A percentile compares a stretch with the other conserved stretches of the same genome.
Conservation (phyloP, 2,797 vertebrate species). For the Florisuga fusca region DNA sequence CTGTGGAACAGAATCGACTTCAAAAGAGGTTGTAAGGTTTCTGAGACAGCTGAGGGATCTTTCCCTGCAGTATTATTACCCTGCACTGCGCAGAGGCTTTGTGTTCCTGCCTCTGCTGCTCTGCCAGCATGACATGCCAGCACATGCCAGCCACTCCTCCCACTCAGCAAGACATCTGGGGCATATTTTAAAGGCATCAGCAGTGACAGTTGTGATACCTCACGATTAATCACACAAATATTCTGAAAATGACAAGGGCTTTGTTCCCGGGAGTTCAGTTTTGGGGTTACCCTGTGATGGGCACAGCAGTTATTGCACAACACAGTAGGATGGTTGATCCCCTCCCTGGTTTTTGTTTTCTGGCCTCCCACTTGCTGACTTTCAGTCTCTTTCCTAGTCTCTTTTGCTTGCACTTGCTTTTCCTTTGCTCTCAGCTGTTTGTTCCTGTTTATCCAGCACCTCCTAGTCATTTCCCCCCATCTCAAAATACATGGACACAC, state of each 20-base stretch:
- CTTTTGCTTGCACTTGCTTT: background rate
- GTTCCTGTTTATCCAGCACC: background rate
- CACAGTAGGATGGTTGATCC: background rate
- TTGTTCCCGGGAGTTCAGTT: background rate
- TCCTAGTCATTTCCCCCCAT: background rate
- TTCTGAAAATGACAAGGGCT: background rate
- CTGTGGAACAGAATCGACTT: background rate
- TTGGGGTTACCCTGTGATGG: background rate
- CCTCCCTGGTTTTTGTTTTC: background rate
- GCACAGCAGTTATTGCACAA: background rate
- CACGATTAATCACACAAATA: rapidly evolving
- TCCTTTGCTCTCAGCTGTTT: background rate
- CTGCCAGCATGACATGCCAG: background rate
- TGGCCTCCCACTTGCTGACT: background rate
- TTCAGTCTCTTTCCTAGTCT: background rate
- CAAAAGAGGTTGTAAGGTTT: background rate
- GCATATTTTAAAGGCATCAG: background rate
- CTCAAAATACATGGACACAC: background rate
- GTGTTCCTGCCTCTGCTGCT: background rate
- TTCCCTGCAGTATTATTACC: background rate
- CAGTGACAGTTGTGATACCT: background rate
- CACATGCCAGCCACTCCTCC: background rate
- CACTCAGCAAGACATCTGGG: background rate
- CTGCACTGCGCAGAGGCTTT: background rate
- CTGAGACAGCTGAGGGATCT: background rate